phyloP scores from a whole-genome alignment of 2,113 vertebrate genomes.

The Chaetura pelagica region DNA sequence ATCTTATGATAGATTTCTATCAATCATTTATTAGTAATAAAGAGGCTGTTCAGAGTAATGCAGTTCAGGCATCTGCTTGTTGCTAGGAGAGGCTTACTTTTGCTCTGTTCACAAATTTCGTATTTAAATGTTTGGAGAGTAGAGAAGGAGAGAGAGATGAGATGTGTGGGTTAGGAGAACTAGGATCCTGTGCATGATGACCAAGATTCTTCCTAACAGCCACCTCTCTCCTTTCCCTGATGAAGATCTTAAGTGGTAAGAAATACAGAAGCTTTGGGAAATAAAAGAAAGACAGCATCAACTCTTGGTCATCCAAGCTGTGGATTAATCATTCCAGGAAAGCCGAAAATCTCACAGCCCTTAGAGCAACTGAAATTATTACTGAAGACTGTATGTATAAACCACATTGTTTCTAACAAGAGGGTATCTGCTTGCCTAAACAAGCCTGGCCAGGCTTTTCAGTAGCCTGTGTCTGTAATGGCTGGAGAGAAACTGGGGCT shows the following conservation, averaged over 20 bases:
- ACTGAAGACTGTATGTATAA: rapidly evolving
- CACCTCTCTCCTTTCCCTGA: neutral
- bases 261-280: neutral
- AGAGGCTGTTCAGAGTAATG: neutral
- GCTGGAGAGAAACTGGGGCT: neutral
- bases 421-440: neutral
- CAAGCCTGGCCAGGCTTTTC: neutral
- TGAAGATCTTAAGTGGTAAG: rapidly evolving
- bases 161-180: neutral
- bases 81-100: neutral
- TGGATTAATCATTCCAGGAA: neutral
- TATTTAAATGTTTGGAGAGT: neutral
- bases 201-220: neutral
- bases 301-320: neutral
- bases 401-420: neutral
- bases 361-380: neutral
- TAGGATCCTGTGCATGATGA: neutral
- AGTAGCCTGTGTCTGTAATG: neutral
- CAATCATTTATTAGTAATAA: neutral
- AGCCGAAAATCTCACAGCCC: neutral
- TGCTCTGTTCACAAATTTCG: neutral
- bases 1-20: neutral
- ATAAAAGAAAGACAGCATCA: neutral
- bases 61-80: neutral
- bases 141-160: neutral